Evolutionary conservation across 2,888 invertebrate species (phyloP).

Genomic region (Onchidella celtica): DNA sequence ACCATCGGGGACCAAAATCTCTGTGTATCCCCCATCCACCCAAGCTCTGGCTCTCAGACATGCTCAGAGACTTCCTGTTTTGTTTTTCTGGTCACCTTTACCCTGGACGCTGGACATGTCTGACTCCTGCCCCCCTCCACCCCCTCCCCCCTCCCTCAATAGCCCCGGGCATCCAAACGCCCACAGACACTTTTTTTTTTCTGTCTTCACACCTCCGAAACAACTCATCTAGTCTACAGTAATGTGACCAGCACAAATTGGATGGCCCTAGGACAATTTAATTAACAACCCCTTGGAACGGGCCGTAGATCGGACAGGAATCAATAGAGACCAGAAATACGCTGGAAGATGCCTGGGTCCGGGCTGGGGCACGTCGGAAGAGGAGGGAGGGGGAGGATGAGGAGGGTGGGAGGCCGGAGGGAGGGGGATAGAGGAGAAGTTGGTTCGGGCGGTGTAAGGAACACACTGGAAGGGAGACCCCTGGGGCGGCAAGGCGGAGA

Average conservation of each 20-base stretch:
- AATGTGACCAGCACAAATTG: conserved; percentile 36
- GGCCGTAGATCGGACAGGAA: conserved; percentile 15
- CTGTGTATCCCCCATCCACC: too few species aligned
- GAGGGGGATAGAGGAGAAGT: neutral
- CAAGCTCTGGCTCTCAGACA: too few species aligned
- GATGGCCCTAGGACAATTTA: conserved; percentile 36
- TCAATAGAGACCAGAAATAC: conserved; percentile 13
- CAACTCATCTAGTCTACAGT: conserved; percentile 18
- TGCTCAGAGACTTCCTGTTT: too few species aligned
- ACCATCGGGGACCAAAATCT: too few species aligned
- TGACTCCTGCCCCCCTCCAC: neutral
- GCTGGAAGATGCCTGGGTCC: too few species aligned
- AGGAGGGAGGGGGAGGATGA: neutral
- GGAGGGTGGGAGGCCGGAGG: neutral
- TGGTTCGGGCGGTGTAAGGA: too few species aligned
- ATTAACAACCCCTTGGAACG: conserved; percentile 18
- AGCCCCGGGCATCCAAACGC: neutral
- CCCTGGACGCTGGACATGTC: too few species aligned
- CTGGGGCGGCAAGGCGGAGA: too few species aligned
- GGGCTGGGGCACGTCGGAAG: neutral
- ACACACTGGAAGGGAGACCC: too few species aligned
- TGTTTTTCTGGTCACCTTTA: too few species aligned
- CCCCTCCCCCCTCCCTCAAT: neutral
- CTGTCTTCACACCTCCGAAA: neutral
- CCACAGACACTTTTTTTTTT: neutral